These are phyloP conservation scores for Sapajus apella DNA, from an alignment of 2,113 vertebrate genomes.

Conservation along the genomic window DNA sequence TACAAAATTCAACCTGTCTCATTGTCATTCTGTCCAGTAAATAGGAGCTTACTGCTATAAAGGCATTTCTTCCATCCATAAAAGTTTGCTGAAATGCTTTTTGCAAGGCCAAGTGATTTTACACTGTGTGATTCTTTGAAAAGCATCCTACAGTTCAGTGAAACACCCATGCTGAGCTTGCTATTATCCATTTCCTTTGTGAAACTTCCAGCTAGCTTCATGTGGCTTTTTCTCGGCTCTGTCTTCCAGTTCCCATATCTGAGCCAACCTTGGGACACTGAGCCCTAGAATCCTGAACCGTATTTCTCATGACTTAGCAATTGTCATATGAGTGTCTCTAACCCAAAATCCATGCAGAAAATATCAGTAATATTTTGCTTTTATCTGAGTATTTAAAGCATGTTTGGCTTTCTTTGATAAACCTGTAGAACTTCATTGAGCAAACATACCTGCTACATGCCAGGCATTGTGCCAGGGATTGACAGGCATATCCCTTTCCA, in stretches of 20 bases:
- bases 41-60: not conserved
- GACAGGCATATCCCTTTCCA: not conserved
- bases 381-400: not conserved
- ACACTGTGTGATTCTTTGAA: conserved; percentile 18
- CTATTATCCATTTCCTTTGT: conserved; percentile 34
- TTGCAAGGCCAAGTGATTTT: conserved; percentile 7
- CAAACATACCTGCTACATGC: not conserved
- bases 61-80: not conserved
- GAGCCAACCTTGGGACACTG: not conserved
- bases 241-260: conserved; percentile 24
- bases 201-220: not conserved
- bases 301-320: not conserved
- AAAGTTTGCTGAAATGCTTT: not conserved
- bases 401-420: not conserved
- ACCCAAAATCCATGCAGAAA: not conserved
- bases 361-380: not conserved
- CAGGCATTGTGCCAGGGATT: not conserved
- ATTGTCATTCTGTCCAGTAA: conserved; percentile 1
- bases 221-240: not conserved
- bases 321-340: not conserved
- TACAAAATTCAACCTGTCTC: not conserved
- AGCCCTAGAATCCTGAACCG: not conserved
- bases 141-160: not conserved
- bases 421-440: not conserved
- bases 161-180: not conserved